Conservation (phyloP, 2,888 invertebrate species). For the Byasa hedistus region DNA sequence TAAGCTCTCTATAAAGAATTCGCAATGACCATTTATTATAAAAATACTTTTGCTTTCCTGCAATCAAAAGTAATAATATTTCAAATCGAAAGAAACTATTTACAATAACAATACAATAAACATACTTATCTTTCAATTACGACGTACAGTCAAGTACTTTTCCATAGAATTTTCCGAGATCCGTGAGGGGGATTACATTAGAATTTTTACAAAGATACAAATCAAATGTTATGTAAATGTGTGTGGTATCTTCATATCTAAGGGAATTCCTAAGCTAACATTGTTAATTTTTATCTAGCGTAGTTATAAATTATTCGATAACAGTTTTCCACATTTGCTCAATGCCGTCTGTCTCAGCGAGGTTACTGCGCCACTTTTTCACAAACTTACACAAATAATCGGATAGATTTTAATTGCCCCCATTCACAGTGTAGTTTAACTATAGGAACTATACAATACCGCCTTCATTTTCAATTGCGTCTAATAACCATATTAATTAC, state of each 20-base stretch:
- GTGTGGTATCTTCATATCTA: not conserved
- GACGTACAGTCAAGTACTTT: constrained; percentile 13
- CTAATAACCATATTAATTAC: constrained; percentile 21
- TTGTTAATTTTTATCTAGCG: constrained; percentile 15
- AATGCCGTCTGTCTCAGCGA: constrained; percentile 29
- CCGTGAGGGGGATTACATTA: constrained; percentile 2
- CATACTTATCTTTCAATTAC: constrained; percentile 7
- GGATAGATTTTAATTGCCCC: constrained; percentile 61
- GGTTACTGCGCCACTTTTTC: constrained; percentile 51
- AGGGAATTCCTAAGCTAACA: constrained; percentile 19
- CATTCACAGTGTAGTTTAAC: constrained; percentile 32
- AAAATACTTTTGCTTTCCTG: no score
- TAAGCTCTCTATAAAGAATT: not conserved
- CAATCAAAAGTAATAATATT: no score
- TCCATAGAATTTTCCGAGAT: constrained; percentile 13
- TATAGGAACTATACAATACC: constrained; percentile 21
- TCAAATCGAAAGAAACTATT: not conserved
- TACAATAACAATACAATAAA: not conserved
- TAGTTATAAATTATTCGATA: constrained; percentile 32
- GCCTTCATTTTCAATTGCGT: constrained; percentile 7
- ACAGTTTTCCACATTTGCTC: constrained; percentile 33
- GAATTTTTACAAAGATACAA: constrained; percentile 2
- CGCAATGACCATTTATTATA: not conserved
- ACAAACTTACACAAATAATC: constrained; percentile 57
- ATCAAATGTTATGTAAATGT: not conserved